A percentile compares a stretch with the other conserved stretches of the same genome.
Evolutionary conservation across 2,797 vertebrate genomes (phyloP).

Genomic region (Ctenochaetus hawaiiensis): DNA sequence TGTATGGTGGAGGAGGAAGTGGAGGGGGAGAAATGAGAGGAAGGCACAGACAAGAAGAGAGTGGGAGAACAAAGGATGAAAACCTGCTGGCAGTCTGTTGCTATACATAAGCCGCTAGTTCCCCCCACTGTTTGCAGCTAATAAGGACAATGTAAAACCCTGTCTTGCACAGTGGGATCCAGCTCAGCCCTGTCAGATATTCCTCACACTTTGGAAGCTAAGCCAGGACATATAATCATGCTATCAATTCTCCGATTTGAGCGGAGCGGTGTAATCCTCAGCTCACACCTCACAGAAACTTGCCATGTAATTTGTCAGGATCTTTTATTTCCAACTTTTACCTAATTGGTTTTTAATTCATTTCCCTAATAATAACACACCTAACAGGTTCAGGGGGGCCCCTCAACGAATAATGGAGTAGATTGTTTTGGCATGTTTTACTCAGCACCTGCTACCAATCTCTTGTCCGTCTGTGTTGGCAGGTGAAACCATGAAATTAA

Average conservation of each 20-base stretch:
- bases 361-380: conserved; percentile 71
- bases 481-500: conserved; percentile 75
- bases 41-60: conserved; percentile 29
- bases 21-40: conserved; percentile 36
- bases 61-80: conserved; percentile 62
- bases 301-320: conserved; percentile 47
- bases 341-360: conserved; percentile 75
- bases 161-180: conserved; percentile 65
- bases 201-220: conserved; percentile 53
- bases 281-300: conserved; percentile 44
- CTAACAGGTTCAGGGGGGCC: conserved; percentile 55
- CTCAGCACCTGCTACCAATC: conserved; percentile 72
- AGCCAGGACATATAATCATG: conserved; percentile 65
- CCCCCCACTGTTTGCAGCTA: conserved; percentile 78
- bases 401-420: conserved; percentile 58
- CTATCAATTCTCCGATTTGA: conserved; percentile 64
- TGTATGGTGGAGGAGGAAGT: conserved; percentile 38
- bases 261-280: conserved; percentile 33
- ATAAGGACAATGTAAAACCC: conserved; percentile 80
- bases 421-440: conserved; percentile 74
- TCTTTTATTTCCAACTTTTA: conserved; percentile 47
- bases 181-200: conserved; percentile 70
- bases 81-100: conserved; percentile 63
- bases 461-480: conserved; percentile 63
- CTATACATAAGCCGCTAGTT: conserved; percentile 69